Evolutionary conservation across 2,888 invertebrate species (phyloP), one percentile per base, ranked within the genome.

Genomic region (Campaea margaritaria): DNA sequence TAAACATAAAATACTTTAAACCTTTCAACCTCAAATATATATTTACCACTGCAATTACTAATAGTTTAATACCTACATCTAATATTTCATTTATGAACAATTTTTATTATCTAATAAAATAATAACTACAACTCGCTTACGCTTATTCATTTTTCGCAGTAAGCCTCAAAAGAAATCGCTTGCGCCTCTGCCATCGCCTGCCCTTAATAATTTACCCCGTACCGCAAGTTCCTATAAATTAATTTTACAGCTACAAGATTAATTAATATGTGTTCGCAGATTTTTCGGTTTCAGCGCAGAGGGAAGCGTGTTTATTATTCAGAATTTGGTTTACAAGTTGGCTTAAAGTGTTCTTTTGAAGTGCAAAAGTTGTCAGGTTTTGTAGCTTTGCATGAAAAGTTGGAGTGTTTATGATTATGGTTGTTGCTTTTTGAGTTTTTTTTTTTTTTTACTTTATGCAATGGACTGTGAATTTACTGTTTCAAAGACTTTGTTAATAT

Each of bases 241-340:
- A 82, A 78, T 82, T 79, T 75, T 74, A 74, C 72, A 71, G 75
- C 70, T 62, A 66, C 70, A 56, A 72, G 69, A 78, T 81, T 84
- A 81, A 82, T 83, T 80, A 81, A 81, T 78, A 75, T 75, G 73
- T 75, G 75, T 70, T 67, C 63, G 60, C 59, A 62, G 50, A 61
- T 73, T 68, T 68, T 76, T 68, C 67, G 73, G 62, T 71, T 60
- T 59, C 55, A 45, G 27, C 55, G 66, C 63, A 62, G 63, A 31
- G 55, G 34, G 38, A 27, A 27, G 31, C 31, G 55, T 64, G 60
- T 76, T 72, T 75, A 75, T 69, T 72, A 69, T 70, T 72, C 72
- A 75, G 71, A 70, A 73, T 75, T 74, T 75, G 73, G 58, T 71
- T 73, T 68, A 66, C 64, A 67, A 63, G 66, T 64, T 59, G 51